Evolutionary conservation across 35 echinoderm and acorn worm genomes (phyloP), one percentile per base, ranked within the genome.

Genomic region (Apostichopus parvimensis): DNA sequence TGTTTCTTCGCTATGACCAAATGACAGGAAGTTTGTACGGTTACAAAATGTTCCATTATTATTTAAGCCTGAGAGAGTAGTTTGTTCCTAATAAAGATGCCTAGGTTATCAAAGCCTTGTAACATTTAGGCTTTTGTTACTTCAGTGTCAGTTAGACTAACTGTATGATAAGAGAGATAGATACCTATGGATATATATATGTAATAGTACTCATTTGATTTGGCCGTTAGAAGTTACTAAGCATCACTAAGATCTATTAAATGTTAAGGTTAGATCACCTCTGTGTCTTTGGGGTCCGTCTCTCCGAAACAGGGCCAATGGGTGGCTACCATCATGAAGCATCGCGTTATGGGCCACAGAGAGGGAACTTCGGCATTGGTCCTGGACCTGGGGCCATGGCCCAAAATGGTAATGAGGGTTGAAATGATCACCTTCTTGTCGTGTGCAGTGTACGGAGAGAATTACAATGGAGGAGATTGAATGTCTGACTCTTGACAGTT

Each of bases 281-380:
- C 57, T 15, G 81, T 88, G 86, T 88, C 68, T 88, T 88, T 88
- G 86, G 86, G 86, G 86, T 66, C 24, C 58, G 58, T 84, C 81
- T 88, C 26, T 88, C 68, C 86, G 64, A 55, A 88, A 88, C 86
- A 88, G 86, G 86, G 52, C 86, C 60, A 88, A 66, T 66, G 20
- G 86, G 86, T 66, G 86, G 86, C 86, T 88, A 88, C 86, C 86
- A 68, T 88, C 61, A 75, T 28, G 68, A 88, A 21, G 86, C 86
- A 72, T 88, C 86, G 68, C 57, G 86, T 4, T 88, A 66, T 55
- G 86, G 86, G 52, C 86, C 86, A 25, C 86, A 88, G 18, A 88
- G 86, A 75, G 62, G 86, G 24, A 88, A 88, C 68, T 88, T 88
- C 86, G 52, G 68, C 62, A 22, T 52, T 88, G 86, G 86, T 58